Evolutionary conservation across 1,140 invertebrate genomes (phyloP), one percentile per base, ranked within the genome.

Genomic region (Goniozus legneri): DNA sequence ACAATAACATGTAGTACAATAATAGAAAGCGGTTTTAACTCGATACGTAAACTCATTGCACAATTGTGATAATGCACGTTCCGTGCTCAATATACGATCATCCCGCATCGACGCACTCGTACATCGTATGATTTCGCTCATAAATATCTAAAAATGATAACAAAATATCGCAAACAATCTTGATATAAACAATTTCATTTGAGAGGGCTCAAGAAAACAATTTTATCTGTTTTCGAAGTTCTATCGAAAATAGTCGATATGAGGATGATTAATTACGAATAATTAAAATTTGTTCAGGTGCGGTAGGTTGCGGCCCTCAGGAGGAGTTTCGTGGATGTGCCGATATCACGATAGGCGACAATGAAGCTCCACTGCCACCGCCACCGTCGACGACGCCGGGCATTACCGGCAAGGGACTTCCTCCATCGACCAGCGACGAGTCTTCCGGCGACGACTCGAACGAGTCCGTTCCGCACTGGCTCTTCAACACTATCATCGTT

Each of bases 311-410:
- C 64, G 91, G 91, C 0, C 84, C 85, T 0, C 90, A 93, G 68
- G 90, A 93, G 65, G 88, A 92, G 62, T 95, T 94, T 63, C 79
- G 91, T 7, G 85, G 87, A 0, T 94, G 91, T 57, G 84, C 91
- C 1, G 91, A 94, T 60, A 84, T 94, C 8, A 75, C 80, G 2
- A 86, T 95, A 14, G 81, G 78, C 0, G 80, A 82, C 22, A 59
- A 75, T 13, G 67, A 67, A 27, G 58, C 38, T 35, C 56, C 49
- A 10, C 40, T 62, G 34, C 62, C 58, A 38, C 61, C 60, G 15
- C 47, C 50, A 19, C 57, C 54, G 22, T 59, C 55, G 6, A 56
- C 56, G 8, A 55, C 57, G 15, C 52, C 53, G 3, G 50, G 50
- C 8, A 47, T 58, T 8, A 59, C 43, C 18, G 18, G 52, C 39